Evolutionary conservation across 2,797 vertebrate genomes (phyloP).

Genomic region (Lepus oiostolus): DNA sequence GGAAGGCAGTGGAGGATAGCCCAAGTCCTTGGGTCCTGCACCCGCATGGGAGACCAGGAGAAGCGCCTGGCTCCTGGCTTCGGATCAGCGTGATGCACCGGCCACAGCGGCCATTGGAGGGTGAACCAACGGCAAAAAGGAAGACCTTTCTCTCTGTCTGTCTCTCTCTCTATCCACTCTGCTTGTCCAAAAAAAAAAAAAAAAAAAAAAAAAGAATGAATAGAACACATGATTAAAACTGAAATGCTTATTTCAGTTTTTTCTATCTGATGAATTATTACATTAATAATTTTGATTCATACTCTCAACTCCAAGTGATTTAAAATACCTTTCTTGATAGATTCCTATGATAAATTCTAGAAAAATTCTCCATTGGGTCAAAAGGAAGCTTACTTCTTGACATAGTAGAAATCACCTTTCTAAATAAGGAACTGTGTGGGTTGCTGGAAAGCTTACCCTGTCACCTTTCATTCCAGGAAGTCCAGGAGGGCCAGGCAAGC

Average conservation of each 20-base stretch:
- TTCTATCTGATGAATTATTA: not conserved
- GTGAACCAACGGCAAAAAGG: no score
- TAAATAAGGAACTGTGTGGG: not conserved
- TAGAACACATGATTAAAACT: not conserved
- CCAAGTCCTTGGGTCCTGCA: no score
- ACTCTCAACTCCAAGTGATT: not conserved
- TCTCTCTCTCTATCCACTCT: no score
- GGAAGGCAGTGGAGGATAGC: no score
- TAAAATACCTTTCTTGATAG: not conserved
- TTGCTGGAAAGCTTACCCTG: conserved; percentile 91
- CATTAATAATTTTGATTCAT: not conserved
- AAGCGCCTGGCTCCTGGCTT: no score
- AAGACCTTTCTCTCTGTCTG: no score
- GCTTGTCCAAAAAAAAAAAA: no score
- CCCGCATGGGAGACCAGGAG: no score
- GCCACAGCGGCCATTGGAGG: no score
- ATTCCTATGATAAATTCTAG: not conserved
- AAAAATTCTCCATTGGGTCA: not conserved
- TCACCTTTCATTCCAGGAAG: conserved; percentile 95
- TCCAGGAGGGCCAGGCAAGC: conserved; percentile 95
- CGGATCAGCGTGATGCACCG: no score
- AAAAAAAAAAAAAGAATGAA: no score
- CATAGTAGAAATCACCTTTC: not conserved
- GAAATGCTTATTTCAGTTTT: not conserved
- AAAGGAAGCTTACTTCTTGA: conserved; percentile 53